Conservation (phyloP, 2,797 vertebrate genomes). For the Trachops cirrhosus region DNA sequence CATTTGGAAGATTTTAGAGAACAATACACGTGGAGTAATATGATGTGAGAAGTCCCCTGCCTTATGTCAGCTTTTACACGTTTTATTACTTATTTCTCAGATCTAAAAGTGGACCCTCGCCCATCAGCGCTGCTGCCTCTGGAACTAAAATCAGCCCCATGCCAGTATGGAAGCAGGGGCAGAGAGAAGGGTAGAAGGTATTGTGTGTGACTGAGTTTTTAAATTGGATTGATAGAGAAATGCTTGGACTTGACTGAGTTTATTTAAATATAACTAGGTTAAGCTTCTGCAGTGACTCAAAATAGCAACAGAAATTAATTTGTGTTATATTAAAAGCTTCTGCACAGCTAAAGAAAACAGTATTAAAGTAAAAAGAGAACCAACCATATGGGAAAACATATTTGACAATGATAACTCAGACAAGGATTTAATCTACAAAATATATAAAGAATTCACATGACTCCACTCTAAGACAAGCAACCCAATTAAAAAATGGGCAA, state of each 20-base stretch:
- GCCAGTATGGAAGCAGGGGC: not conserved
- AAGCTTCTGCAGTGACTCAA: not conserved
- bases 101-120: not conserved
- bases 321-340: not conserved
- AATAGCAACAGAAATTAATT: conserved; percentile 23
- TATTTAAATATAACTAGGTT: conserved; percentile 34
- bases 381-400: too few relatives aligned
- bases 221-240: not conserved
- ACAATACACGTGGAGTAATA: not conserved
- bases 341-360: too few relatives aligned
- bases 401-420: too few relatives aligned
- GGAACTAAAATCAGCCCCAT: not conserved
- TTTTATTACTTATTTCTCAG: not conserved
- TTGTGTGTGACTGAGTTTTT: not conserved
- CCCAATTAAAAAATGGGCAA: too few relatives aligned
- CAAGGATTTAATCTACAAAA: too few relatives aligned
- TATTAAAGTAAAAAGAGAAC: too few relatives aligned
- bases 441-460: too few relatives aligned
- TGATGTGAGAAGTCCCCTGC: not conserved
- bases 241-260: not conserved
- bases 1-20: not conserved
- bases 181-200: not conserved
- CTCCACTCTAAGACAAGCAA: too few relatives aligned
- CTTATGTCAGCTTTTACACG: not conserved
- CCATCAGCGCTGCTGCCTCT: not conserved